Conservation (phyloP, 2,888 invertebrate species). For the Gortyna flavago region DNA sequence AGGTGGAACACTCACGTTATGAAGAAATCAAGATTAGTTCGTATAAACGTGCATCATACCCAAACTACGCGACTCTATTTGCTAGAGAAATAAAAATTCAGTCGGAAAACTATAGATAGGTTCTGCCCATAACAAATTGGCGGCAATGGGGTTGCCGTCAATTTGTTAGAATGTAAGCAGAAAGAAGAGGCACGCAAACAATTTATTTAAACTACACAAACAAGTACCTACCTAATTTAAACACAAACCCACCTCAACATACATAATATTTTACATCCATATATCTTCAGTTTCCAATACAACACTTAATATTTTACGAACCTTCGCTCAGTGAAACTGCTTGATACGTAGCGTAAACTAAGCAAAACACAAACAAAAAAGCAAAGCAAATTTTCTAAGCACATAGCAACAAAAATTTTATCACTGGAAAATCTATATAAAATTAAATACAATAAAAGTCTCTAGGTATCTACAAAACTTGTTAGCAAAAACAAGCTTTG, state of each 20-base stretch:
- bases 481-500: conserved; percentile 13
- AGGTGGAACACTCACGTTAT: conserved; percentile 40
- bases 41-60: conserved; percentile 25
- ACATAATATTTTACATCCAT: conserved; percentile 16
- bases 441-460: conserved; percentile 3
- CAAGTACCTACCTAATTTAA: neutral
- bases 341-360: conserved; percentile 33
- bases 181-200: neutral
- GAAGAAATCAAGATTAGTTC: conserved; percentile 50
- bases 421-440: neutral
- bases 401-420: conserved; percentile 7
- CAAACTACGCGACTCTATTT: conserved; percentile 25
- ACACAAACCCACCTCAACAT: neutral
- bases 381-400: conserved; percentile 24
- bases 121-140: too few relatives aligned
- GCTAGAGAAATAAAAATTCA: conserved; percentile 10
- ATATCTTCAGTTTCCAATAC: conserved; percentile 27
- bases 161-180: neutral
- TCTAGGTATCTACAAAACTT: neutral
- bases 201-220: conserved; percentile 7
- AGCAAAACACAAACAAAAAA: conserved; percentile 30
- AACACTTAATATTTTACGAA: conserved; percentile 36
- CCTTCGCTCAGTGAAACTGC: conserved; percentile 33
- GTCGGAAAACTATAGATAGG: conserved; percentile 1
- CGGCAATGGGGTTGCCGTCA: neutral